Percentiles rank a stretch among this genome's conserved stretches.
These are phyloP conservation scores for Poecilia wingei DNA, from an alignment of 2,797 vertebrate species.

Conservation along the genomic window DNA sequence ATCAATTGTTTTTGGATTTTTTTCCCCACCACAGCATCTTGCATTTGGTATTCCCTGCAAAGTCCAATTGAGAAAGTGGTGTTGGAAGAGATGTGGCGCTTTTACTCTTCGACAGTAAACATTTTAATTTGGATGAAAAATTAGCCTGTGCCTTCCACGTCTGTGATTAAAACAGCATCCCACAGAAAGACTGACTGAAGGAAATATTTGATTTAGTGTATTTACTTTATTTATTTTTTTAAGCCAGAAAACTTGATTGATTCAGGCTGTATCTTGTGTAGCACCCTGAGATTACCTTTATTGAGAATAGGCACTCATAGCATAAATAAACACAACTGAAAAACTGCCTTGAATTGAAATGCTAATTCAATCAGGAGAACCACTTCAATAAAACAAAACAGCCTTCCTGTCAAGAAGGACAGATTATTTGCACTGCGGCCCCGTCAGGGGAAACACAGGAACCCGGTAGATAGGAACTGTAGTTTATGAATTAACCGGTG, in stretches of 20 bases:
- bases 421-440: not conserved
- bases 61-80: not conserved
- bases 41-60: not conserved
- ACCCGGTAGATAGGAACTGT: not conserved
- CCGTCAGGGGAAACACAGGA: not conserved
- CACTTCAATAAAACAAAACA: not conserved
- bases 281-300: not conserved
- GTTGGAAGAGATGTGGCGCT: not conserved
- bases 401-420: slow-evolving; percentile 3
- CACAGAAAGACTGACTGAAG: not conserved
- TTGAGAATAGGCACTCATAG: not conserved
- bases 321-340: not conserved
- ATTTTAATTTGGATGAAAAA: not conserved
- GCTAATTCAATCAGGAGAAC: not conserved
- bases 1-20: not conserved
- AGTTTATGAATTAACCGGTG: not conserved
- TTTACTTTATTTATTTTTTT: not conserved
- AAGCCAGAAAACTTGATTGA: not conserved
- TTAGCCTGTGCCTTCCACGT: not conserved
- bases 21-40: not conserved
- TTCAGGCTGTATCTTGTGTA: not conserved
- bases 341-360: slow-evolving; percentile 1
- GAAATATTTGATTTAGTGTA: not conserved
- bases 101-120: not conserved
- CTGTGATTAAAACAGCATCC: not conserved